Conservation (phyloP, 1,140 invertebrate species). For the Holotrichia oblita region DNA sequence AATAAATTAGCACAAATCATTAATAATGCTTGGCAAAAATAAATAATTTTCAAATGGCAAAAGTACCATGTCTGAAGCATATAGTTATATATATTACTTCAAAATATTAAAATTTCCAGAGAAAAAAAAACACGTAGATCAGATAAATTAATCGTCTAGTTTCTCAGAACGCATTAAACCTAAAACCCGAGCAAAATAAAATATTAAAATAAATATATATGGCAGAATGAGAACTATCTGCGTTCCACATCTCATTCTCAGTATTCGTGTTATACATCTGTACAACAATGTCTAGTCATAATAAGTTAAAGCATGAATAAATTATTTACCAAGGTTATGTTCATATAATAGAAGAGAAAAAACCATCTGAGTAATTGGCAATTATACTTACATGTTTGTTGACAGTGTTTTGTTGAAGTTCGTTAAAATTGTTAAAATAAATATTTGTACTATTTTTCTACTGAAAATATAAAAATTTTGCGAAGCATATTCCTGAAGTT, state of each 20-base stretch:
- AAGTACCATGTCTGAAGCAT: too few species aligned
- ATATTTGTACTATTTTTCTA: neutral
- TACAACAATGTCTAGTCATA: neutral
- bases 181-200: neutral
- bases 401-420: neutral
- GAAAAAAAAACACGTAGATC: too few species aligned
- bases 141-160: neutral
- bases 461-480: too few species aligned
- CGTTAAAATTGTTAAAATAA: neutral
- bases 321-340: neutral
- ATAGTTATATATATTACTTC: too few species aligned
- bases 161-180: neutral
- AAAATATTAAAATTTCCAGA: too few species aligned
- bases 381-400: neutral
- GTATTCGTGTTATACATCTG: neutral
- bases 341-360: too few species aligned
- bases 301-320: neutral
- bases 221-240: neutral
- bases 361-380: neutral
- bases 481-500: too few species aligned
- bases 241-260: neutral
- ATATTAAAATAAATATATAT: neutral
- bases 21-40: neutral
- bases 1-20: neutral
- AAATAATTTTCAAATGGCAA: neutral